Evolutionary conservation across 2,113 vertebrate genomes (phyloP).

Genomic region (Sardina pilchardus): DNA sequence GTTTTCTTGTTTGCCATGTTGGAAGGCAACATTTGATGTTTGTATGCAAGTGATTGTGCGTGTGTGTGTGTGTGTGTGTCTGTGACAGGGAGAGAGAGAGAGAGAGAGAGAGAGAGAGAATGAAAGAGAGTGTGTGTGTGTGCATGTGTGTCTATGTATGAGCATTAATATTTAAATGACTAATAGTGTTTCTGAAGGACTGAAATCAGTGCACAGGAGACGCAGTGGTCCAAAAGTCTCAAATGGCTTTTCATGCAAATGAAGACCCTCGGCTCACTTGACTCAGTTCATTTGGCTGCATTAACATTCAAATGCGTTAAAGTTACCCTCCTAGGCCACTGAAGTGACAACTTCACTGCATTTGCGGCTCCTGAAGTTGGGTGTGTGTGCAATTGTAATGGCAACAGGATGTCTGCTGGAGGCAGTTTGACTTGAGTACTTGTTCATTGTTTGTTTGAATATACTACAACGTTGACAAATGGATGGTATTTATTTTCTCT

Average conservation of each 20-base stretch:
- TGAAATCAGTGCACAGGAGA: slow-evolving; percentile 78
- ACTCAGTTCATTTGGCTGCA: slow-evolving; percentile 68
- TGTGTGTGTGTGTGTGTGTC: neutral
- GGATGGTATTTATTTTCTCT: neutral
- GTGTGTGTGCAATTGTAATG: slow-evolving; percentile 27
- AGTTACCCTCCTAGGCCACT: slow-evolving; percentile 35
- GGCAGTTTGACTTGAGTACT: neutral
- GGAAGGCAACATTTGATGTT: slow-evolving; percentile 75
- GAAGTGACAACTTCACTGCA: slow-evolving; percentile 42
- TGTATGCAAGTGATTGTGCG: slow-evolving; percentile 43
- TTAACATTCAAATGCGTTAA: slow-evolving; percentile 34
- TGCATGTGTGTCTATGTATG: slow-evolving; percentile 70
- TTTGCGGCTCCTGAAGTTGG: slow-evolving; percentile 32
- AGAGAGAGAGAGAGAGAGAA: slow-evolving; percentile 73
- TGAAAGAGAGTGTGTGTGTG: slow-evolving; percentile 69
- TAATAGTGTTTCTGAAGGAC: slow-evolving; percentile 75
- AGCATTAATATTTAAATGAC: slow-evolving; percentile 82
- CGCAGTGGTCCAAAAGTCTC: slow-evolving; percentile 74
- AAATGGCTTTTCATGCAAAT: slow-evolving; percentile 77
- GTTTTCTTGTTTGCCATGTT: slow-evolving; percentile 76
- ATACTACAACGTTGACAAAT: neutral
- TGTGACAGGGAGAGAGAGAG: slow-evolving; percentile 68
- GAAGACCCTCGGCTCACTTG: slow-evolving; percentile 63
- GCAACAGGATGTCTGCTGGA: neutral
- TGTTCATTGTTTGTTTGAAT: slow-evolving; percentile 4